Evolutionary conservation across 2,113 vertebrate genomes (phyloP), one percentile per base, ranked within the genome.

Genomic region (Calypte anna): DNA sequence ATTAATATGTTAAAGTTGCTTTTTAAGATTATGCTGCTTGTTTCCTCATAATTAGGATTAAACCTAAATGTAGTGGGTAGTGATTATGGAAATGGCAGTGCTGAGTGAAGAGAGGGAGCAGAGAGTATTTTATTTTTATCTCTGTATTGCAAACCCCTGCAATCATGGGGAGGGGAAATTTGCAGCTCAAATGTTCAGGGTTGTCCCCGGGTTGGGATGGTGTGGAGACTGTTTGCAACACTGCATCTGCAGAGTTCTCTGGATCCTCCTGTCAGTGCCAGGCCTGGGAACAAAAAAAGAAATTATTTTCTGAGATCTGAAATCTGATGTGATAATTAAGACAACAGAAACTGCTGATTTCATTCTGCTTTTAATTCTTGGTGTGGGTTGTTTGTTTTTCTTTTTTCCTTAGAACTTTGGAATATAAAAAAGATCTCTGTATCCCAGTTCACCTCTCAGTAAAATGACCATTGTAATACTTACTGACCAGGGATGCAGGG

Each of bases 1-100:
- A 96, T 97, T 97, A 98, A 96, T 61, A 38, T 28, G 64, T 62
- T 93, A 64, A 91, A 87, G 33, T 93, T 92, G 92, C 36, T 68
- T 93, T 96, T 97, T 93, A 73, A 88, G 96, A 96, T 53, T 83
- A 75, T 67, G 46, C 17, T 85, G 21, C 66, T 96, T 95, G 43
- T 94, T 97, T 94, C 44, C 53, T 91, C 17, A 30, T 92, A 76
- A 86, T 91, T 87, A 89, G 72, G 48, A 78, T 93, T 92, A 92
- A 92, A 44, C 23, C 31, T 76, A 53, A 91, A 64, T 59, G 36
- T 82, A 62, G n/a, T 4, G 18, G 67, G 21, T 69, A 36, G n/a
- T 74, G 55, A 64, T 89, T 76, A 33, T 50, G 7, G 75, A 58
- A 74, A 55, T 53, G 68, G 27, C 75, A 85, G 55, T 27, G 53